Conservation (phyloP, 2,113 vertebrate genomes). For the Polyodon spathula region DNA sequence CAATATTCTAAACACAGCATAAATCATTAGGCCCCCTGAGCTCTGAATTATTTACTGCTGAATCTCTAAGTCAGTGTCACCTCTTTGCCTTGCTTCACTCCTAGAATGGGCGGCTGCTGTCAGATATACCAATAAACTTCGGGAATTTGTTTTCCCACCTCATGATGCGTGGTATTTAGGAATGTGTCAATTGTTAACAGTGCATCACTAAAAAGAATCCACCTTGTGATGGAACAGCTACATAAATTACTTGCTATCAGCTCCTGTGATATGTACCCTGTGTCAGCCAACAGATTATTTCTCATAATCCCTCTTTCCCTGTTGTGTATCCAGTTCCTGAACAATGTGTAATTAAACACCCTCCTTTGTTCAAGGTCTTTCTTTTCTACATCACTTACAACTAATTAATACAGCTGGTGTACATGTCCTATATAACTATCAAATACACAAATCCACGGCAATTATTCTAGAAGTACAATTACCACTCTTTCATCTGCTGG, state of each 20-base stretch:
- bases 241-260: background rate
- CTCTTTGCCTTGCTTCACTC: too few species aligned
- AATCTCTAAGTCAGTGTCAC: too few species aligned
- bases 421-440: background rate
- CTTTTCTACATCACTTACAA: background rate
- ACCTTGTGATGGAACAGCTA: conserved; percentile 1
- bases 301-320: background rate
- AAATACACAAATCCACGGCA: background rate
- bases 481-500: conserved; percentile 30
- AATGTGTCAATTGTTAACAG: background rate
- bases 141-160: background rate
- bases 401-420: background rate
- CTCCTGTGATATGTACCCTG: background rate
- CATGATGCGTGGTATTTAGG: background rate
- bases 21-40: too few species aligned
- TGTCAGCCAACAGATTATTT: conserved; percentile 6
- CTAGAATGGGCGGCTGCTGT: too few species aligned
- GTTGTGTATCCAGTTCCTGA: conserved; percentile 1
- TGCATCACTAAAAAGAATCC: background rate
- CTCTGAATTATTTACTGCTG: too few species aligned
- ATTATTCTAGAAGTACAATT: conserved; percentile 27
- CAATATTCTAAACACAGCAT: too few species aligned
- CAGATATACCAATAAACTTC: too few species aligned
- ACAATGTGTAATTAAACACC: conserved; percentile 13
- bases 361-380: background rate